Conservation (phyloP, 2,113 vertebrate species). For the Pelusios castaneus region DNA sequence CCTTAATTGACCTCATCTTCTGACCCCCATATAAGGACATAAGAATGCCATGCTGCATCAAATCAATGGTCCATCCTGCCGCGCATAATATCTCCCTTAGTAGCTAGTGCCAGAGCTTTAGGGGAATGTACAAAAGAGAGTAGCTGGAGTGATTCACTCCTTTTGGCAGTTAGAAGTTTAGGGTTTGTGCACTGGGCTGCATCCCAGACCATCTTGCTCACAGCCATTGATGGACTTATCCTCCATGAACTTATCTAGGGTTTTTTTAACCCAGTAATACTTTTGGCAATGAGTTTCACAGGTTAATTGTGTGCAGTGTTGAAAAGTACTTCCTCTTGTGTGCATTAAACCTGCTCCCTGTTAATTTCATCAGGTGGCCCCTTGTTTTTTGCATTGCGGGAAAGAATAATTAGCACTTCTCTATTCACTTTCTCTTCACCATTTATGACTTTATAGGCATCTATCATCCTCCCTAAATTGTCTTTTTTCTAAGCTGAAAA, state of each 20-base stretch:
- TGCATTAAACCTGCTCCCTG: not conserved
- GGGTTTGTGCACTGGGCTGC: not conserved
- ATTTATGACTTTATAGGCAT: not conserved
- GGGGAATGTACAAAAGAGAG: not conserved
- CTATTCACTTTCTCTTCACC: not conserved
- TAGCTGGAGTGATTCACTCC: not conserved
- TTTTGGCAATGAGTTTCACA: not conserved
- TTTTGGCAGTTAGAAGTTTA: not conserved
- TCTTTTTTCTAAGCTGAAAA: not conserved
- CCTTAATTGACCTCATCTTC: conserved; percentile 12
- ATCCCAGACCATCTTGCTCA: not conserved
- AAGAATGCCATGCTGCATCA: not conserved
- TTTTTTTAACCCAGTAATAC: not conserved
- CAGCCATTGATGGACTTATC: not conserved
- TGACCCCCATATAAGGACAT: not conserved
- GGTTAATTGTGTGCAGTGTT: not conserved
- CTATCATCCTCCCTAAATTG: not conserved
- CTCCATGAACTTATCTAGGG: not conserved
- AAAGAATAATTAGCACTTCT: not conserved
- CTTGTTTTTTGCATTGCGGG: not conserved
- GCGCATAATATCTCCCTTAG: not conserved
- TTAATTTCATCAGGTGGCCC: not conserved
- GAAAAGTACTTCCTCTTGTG: not conserved
- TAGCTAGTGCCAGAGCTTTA: not conserved
- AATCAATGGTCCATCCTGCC: not conserved